phyloP scores from a whole-genome alignment of 2,888 invertebrate species.

The Globia sparganii region DNA sequence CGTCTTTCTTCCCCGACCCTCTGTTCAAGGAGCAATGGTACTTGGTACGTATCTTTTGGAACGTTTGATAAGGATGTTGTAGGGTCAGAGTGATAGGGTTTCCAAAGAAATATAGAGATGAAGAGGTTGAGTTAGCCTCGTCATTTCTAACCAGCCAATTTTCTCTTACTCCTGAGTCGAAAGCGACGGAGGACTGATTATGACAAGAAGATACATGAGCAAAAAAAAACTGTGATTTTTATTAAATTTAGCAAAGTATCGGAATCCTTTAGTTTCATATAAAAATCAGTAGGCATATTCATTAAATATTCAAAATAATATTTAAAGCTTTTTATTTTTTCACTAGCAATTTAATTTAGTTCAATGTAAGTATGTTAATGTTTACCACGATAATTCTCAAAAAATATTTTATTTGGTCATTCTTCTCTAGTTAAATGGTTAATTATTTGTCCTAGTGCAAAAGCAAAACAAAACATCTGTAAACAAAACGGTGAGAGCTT shows the following conservation, averaged over 20 bases:
- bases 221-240: background rate
- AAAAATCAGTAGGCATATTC: background rate
- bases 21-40: conserved; percentile 99
- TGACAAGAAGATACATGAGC: background rate
- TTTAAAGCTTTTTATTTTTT: conserved; percentile 28
- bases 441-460: conserved; percentile 55
- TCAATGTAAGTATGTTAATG: conserved; percentile 47
- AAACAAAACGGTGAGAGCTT: conserved; percentile 51
- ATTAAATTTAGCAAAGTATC: too few relatives aligned
- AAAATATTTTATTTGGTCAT: background rate
- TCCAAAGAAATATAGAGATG: background rate
- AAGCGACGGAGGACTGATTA: background rate
- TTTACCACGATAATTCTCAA: conserved; percentile 9
- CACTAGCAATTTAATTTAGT: conserved; percentile 57
- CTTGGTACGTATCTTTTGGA: conserved; percentile 93
- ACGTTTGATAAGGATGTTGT: background rate
- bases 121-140: background rate
- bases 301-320: background rate
- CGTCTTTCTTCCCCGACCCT: conserved; percentile 96
- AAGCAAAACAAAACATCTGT: conserved; percentile 52
- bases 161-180: background rate
- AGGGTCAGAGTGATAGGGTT: background rate
- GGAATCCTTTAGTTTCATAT: background rate
- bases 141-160: background rate
- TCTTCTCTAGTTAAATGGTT: conserved; percentile 24